Conservation (phyloP, 2,113 vertebrate genomes). For the Donacobius atricapilla region DNA sequence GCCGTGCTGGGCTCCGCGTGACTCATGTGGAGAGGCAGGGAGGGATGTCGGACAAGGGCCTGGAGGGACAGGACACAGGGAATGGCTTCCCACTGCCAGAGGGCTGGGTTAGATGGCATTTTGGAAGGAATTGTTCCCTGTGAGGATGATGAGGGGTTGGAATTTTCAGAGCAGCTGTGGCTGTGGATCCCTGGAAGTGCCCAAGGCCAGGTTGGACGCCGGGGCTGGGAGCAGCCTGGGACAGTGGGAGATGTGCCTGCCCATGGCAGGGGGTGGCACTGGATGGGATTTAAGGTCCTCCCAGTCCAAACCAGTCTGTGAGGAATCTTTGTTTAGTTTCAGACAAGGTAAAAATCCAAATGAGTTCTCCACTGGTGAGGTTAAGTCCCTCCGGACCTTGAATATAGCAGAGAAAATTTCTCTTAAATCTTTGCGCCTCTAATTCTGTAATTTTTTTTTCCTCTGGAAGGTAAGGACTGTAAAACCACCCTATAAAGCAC, state of each 20-base stretch:
- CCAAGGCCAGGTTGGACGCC: neutral
- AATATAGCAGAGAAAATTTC: neutral
- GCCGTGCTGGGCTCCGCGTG: neutral
- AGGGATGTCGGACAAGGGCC: neutral
- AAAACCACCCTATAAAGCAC: neutral
- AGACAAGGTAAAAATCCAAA: neutral
- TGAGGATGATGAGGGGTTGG: neutral
- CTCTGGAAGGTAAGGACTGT: neutral
- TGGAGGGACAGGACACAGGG: neutral
- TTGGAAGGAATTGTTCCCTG: neutral
- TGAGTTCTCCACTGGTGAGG: neutral
- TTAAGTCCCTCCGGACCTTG: neutral
- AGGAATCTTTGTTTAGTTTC: neutral
- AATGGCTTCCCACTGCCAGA: neutral
- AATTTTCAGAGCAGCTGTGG: neutral
- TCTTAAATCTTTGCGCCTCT: neutral
- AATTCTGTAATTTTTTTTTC: neutral
- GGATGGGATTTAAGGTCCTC: neutral
- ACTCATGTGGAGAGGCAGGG: neutral
- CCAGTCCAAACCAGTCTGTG: neutral
- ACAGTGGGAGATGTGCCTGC: rapidly evolving
- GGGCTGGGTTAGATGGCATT: rapidly evolving
- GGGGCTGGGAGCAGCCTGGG: neutral
- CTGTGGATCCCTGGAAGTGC: neutral
- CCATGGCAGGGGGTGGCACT: neutral